These are phyloP conservation scores for Limenitis camilla DNA, from an alignment of 2,888 invertebrate genomes.

Conservation along the genomic window DNA sequence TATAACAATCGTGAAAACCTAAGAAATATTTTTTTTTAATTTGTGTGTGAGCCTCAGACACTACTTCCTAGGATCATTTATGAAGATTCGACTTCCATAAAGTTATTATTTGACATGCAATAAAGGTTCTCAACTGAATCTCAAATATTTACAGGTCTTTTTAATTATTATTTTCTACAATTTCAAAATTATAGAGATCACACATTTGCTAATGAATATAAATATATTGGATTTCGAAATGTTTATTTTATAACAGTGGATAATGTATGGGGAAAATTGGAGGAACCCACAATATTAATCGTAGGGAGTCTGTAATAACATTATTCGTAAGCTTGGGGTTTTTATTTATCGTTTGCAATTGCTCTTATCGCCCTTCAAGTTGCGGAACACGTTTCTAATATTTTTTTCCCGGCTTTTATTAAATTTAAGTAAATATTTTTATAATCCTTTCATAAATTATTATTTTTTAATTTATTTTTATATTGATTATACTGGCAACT, in stretches of 20 bases:
- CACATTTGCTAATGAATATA: constrained; percentile 30
- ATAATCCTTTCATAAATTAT: background rate
- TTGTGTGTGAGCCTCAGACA: no score
- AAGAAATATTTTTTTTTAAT: no score
- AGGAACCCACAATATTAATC: constrained; percentile 28
- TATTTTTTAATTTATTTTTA: background rate
- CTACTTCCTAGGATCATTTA: no score
- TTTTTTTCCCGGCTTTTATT: background rate
- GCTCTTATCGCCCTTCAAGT: constrained; percentile 19
- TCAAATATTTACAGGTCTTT: no score
- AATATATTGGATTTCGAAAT: constrained; percentile 34
- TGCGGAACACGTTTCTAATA: background rate
- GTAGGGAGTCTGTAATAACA: constrained; percentile 30
- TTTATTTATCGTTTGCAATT: constrained; percentile 29
- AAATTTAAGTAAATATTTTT: background rate
- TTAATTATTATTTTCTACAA: no score
- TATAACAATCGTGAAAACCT: no score
- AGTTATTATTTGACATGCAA: no score
- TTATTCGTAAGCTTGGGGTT: constrained; percentile 30
- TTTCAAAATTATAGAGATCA: no score
- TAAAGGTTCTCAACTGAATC: no score
- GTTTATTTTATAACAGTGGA: constrained; percentile 45
- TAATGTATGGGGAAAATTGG: constrained; percentile 36
- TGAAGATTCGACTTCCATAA: no score
- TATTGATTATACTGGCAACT: no score